Evolutionary conservation across 2,797 vertebrate genomes (phyloP).

Genomic region (Borostomias antarcticus): DNA sequence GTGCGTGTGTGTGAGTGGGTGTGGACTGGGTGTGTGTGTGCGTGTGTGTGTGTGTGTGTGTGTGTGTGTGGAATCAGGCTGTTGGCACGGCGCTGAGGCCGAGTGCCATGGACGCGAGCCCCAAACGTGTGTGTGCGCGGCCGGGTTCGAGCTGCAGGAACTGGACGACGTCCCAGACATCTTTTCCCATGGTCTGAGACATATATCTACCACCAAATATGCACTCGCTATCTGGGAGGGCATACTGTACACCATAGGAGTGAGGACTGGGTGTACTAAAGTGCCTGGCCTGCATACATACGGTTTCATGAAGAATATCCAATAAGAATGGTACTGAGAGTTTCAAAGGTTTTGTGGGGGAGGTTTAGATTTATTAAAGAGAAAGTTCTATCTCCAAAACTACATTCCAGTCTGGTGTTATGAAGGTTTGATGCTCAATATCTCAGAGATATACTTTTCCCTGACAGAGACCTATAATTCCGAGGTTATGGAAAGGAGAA

Average conservation of each 20-base stretch:
- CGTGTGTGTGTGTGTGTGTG: constrained; percentile 4
- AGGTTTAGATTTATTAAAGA: neutral
- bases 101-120: constrained; percentile 37
- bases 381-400: too few relatives aligned
- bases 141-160: constrained; percentile 31
- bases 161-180: constrained; percentile 52
- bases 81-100: constrained; percentile 40
- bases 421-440: neutral
- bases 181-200: constrained; percentile 53
- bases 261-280: neutral
- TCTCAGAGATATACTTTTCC: too few relatives aligned
- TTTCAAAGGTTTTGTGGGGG: neutral
- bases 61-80: constrained; percentile 8
- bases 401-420: too few relatives aligned
- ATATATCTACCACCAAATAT: constrained; percentile 44
- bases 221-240: constrained; percentile 20
- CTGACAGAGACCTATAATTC: neutral
- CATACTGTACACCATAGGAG: neutral
- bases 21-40: constrained; percentile 11
- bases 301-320: neutral
- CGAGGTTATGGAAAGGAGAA: neutral
- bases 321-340: neutral
- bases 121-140: constrained; percentile 46
- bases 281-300: neutral
- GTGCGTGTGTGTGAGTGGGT: constrained; percentile 11